Conservation (phyloP, 1,140 invertebrate genomes). For the Panulirus ornatus region DNA sequence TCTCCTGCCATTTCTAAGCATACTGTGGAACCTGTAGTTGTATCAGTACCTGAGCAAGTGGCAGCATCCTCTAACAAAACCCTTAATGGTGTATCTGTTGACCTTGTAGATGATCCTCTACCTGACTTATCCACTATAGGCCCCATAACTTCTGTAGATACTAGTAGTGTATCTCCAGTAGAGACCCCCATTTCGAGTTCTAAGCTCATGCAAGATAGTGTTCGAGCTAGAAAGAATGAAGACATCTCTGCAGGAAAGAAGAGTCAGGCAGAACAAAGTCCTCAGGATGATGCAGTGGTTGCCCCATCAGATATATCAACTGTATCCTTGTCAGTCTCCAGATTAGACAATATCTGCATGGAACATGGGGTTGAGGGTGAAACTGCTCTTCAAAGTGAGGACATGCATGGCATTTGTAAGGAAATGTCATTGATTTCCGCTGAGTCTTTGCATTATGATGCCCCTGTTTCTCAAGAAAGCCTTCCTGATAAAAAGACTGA, state of each 20-base stretch:
- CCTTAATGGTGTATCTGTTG: slow-evolving; percentile 29
- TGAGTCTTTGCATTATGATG: neutral
- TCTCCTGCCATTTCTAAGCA: neutral
- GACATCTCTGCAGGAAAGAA: neutral
- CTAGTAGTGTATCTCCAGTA: slow-evolving; percentile 31
- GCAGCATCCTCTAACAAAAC: slow-evolving; percentile 46
- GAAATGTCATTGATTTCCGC: neutral
- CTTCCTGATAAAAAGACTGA: too few species aligned
- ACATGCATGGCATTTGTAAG: neutral
- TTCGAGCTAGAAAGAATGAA: neutral
- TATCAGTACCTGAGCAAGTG: slow-evolving; percentile 72
- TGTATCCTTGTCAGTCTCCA: neutral
- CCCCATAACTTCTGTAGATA: slow-evolving; percentile 48
- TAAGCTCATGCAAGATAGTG: slow-evolving; percentile 8
- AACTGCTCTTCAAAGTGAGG: neutral
- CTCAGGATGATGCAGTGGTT: neutral
- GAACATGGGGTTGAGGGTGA: neutral
- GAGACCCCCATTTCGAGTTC: neutral
- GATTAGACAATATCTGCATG: neutral
- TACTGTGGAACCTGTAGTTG: slow-evolving; percentile 55
- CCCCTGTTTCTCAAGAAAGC: neutral
- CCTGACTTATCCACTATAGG: slow-evolving; percentile 21
- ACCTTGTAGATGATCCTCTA: slow-evolving; percentile 14
- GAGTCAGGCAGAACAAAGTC: neutral
- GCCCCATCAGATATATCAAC: neutral